These are phyloP conservation scores for Tipula unca DNA, from an alignment of 2,888 invertebrate species.

Conservation along the genomic window DNA sequence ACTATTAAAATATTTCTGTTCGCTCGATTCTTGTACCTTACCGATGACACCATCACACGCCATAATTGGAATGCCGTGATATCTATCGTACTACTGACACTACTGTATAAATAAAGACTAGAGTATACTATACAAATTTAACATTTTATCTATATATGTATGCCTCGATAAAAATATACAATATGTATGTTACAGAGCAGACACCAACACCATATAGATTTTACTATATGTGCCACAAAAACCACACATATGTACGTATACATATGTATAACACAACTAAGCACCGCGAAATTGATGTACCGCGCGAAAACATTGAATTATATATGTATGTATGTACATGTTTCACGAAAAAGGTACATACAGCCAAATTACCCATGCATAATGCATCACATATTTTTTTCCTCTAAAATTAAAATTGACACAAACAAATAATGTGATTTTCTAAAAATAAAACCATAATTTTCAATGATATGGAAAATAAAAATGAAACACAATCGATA, in stretches of 20 bases:
- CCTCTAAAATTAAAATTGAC: neutral
- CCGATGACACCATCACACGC: neutral
- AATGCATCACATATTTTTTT: neutral
- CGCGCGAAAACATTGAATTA: too few relatives aligned
- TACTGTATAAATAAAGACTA: neutral
- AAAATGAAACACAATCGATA: neutral
- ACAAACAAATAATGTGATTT: neutral
- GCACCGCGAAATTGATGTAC: too few relatives aligned
- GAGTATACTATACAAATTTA: too few relatives aligned
- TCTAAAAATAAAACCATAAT: neutral
- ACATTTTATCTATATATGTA: too few relatives aligned
- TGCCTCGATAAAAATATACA: too few relatives aligned
- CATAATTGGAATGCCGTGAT: neutral
- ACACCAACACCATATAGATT: too few relatives aligned
- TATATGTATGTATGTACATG: neutral
- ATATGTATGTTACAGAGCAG: too few relatives aligned
- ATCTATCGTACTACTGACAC: neutral
- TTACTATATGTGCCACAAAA: too few relatives aligned
- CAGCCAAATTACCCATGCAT: neutral
- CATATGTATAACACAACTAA: too few relatives aligned
- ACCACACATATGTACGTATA: too few relatives aligned
- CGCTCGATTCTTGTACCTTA: neutral
- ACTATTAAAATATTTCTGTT: neutral
- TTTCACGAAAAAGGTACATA: neutral
- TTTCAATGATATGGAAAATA: neutral